These are phyloP conservation scores for Aurelia aurita DNA, from an alignment of 30 jellyfish, hydroid and myxozoan species.

Conservation along the genomic window DNA sequence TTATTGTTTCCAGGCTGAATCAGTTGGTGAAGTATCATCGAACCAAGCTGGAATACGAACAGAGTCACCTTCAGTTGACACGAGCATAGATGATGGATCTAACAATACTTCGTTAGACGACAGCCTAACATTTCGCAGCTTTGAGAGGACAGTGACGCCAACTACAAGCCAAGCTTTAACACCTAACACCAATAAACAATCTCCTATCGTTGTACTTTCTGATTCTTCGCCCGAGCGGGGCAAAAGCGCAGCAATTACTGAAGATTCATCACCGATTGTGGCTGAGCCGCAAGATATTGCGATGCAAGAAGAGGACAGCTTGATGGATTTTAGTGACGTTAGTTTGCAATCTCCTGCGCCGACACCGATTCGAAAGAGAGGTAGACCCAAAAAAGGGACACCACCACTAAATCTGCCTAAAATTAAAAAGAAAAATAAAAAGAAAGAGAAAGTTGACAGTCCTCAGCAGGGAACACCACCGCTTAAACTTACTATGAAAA, in stretches of 20 bases:
- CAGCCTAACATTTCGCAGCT: background rate
- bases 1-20: background rate
- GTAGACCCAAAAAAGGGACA: constrained; percentile 25
- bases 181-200: background rate
- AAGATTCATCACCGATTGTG: background rate
- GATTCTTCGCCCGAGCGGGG: constrained; percentile 50
- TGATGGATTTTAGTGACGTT: background rate
- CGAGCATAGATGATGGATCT: background rate
- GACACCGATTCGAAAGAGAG: constrained; percentile 37
- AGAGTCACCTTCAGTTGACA: background rate
- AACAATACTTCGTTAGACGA: background rate
- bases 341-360: background rate
- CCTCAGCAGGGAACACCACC: constrained; percentile 20
- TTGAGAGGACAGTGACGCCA: background rate
- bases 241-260: background rate
- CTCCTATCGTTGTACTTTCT: constrained; percentile 13
- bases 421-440: constrained; percentile 17
- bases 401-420: background rate
- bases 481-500: constrained; percentile 54
- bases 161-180: background rate
- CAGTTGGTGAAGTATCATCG: background rate
- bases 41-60: background rate
- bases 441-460: constrained; percentile 8
- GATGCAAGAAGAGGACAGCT: constrained; percentile 10
- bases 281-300: background rate